These are phyloP conservation scores for Vidua chalybeata DNA, from an alignment of 2,113 vertebrate genomes.

Conservation along the genomic window DNA sequence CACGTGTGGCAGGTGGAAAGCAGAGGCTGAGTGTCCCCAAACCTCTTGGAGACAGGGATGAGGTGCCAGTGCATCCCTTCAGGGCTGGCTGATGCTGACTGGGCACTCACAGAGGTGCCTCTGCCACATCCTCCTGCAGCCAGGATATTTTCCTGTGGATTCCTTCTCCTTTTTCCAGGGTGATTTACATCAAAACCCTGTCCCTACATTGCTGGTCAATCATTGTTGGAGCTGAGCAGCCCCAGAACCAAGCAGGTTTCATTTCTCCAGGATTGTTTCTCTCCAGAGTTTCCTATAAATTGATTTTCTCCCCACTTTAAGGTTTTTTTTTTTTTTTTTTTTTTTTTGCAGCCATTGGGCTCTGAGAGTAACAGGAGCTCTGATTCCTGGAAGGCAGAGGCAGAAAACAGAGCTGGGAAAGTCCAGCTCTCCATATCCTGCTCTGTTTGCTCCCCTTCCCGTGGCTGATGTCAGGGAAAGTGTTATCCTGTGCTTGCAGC, in stretches of 20 bases:
- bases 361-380: rapidly evolving
- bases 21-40: rapidly evolving
- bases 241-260: neutral
- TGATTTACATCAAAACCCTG: rapidly evolving
- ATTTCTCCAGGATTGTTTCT: neutral
- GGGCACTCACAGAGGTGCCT: rapidly evolving
- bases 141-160: neutral
- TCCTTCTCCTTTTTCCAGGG: neutral
- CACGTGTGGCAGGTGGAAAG: neutral
- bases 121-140: neutral
- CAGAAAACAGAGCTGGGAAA: neutral
- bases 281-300: neutral
- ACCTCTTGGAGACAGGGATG: rapidly evolving
- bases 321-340: neutral
- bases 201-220: neutral
- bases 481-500: neutral
- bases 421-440: neutral
- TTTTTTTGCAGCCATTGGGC: neutral
- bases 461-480: neutral
- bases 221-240: neutral
- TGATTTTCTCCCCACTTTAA: rapidly evolving
- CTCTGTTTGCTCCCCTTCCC: neutral
- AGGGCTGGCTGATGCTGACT: neutral
- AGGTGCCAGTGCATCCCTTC: rapidly evolving
- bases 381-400: neutral